phyloP scores from a whole-genome alignment of 1,140 invertebrate species.

The Micrasema minimum region DNA sequence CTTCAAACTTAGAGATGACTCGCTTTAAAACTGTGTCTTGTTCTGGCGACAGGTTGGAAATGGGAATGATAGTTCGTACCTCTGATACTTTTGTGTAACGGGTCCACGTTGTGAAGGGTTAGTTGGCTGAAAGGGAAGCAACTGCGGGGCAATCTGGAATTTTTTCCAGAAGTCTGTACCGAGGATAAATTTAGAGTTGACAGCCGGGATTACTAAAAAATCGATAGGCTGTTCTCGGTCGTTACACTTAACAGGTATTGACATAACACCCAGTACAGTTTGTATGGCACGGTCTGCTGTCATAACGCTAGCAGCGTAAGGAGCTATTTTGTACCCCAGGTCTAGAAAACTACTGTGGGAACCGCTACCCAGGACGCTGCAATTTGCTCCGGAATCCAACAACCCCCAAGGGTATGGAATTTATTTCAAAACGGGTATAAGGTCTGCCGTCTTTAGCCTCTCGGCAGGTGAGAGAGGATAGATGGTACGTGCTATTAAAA shows the following conservation, averaged over 20 bases:
- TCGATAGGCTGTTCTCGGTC: neutral
- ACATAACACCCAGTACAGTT: neutral
- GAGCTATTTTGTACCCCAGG: neutral
- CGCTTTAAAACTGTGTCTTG: neutral
- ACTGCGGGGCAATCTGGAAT: neutral
- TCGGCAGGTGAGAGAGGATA: no score
- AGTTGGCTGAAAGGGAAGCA: neutral
- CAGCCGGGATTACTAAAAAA: neutral
- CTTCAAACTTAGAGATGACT: neutral
- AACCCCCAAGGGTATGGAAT: no score
- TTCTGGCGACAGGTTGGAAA: neutral
- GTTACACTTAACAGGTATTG: neutral
- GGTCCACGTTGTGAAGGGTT: neutral
- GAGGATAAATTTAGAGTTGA: neutral
- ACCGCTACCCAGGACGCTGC: neutral
- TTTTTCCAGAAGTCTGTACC: neutral
- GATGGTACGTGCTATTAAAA: no score
- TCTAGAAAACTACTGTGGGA: neutral
- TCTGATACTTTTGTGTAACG: neutral
- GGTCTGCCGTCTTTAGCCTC: neutral
- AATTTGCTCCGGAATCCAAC: neutral
- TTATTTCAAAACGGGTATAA: neutral
- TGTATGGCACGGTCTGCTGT: neutral
- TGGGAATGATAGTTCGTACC: neutral
- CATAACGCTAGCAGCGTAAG: neutral